phyloP scores from a whole-genome alignment of 2,888 invertebrate genomes.

The Perdita meconis region DNA sequence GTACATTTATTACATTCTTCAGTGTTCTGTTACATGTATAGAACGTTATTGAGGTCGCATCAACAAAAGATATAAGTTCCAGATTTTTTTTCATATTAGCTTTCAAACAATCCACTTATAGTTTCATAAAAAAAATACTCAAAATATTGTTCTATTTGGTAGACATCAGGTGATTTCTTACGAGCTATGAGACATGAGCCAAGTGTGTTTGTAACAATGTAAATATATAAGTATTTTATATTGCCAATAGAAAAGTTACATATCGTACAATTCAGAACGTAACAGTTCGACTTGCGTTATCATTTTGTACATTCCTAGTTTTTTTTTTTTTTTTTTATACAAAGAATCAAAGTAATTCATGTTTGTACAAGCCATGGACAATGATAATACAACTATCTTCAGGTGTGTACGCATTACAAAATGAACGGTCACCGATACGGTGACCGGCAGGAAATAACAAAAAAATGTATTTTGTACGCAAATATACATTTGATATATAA shows the following conservation, averaged over 20 bases:
- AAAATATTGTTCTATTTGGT: conserved; percentile 28
- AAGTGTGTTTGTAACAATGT: conserved; percentile 45
- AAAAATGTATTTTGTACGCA: conserved; percentile 57
- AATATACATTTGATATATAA: conserved; percentile 54
- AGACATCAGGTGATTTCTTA: conserved; percentile 52
- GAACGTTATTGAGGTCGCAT: conserved; percentile 39
- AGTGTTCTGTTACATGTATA: conserved; percentile 20
- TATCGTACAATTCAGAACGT: conserved; percentile 37
- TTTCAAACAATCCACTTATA: conserved; percentile 25
- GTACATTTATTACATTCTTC: conserved; percentile 44
- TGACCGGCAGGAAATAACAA: conserved; percentile 42
- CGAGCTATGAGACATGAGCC: conserved; percentile 42
- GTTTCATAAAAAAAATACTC: conserved; percentile 40
- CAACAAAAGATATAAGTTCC: conserved; percentile 34
- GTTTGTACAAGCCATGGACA: conserved; percentile 39
- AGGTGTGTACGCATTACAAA: conserved; percentile 59
- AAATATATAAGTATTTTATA: conserved; percentile 41
- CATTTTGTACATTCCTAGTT: conserved; percentile 50
- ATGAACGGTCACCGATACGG: conserved; percentile 32
- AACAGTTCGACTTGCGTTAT: conserved; percentile 26
- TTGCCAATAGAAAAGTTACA: conserved; percentile 53
- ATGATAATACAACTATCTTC: conserved; percentile 42
- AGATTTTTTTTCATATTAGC: conserved; percentile 25
- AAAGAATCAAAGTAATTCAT: conserved; percentile 32
- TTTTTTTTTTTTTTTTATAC: conserved; percentile 40